Evolutionary conservation across 2,888 invertebrate species (phyloP).

Genomic region (Rhaphigaster nebulosa): DNA sequence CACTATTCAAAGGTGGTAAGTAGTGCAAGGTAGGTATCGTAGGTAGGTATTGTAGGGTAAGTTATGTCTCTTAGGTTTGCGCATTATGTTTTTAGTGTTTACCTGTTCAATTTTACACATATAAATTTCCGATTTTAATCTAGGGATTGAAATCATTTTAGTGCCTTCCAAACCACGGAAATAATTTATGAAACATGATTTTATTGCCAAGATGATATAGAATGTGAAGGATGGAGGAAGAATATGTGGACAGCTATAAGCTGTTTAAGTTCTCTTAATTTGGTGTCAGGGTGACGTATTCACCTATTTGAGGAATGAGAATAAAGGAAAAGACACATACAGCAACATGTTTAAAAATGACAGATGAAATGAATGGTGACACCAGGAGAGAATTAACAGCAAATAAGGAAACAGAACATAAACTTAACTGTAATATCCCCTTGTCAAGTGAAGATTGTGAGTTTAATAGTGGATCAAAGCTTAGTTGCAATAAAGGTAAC

Average conservation of each 20-base stretch:
- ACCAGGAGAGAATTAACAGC: constrained; percentile 38
- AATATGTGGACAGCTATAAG: constrained; percentile 64
- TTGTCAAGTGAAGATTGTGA: constrained; percentile 42
- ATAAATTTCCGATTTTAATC: not conserved
- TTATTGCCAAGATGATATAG: constrained; percentile 47
- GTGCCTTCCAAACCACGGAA: constrained; percentile 7
- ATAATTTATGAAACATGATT: constrained; percentile 38
- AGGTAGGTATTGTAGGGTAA: constrained; percentile 7
- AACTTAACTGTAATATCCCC: constrained; percentile 4
- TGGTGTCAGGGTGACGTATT: constrained; percentile 56
- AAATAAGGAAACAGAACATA: constrained; percentile 53
- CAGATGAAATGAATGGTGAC: constrained; percentile 67
- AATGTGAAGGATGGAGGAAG: constrained; percentile 65
- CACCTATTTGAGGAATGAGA: constrained; percentile 65
- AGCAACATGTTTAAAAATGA: constrained; percentile 68
- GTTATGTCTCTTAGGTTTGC: not conserved
- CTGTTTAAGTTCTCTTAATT: constrained; percentile 62
- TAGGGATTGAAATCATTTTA: constrained; percentile 34
- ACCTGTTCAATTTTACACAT: not conserved
- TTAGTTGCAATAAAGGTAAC: constrained; percentile 44
- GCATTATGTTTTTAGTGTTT: not conserved
- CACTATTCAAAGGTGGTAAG: constrained; percentile 40
- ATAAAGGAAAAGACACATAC: constrained; percentile 66
- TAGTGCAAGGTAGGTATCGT: constrained; percentile 49
- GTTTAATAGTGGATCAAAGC: constrained; percentile 37